Conservation (phyloP, 2,797 vertebrate genomes). For the Trematomus bernacchii region DNA sequence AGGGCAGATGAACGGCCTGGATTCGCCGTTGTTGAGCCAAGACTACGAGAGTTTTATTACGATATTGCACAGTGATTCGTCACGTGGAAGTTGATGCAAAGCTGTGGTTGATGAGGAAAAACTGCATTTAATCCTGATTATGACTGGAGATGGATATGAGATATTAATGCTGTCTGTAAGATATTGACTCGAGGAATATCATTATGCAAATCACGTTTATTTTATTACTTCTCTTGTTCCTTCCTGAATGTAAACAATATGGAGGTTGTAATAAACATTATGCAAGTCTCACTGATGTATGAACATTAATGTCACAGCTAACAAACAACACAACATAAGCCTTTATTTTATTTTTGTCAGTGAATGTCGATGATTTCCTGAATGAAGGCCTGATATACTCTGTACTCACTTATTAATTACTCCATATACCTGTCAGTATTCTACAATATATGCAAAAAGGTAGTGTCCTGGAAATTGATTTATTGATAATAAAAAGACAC, state of each 20-base stretch:
- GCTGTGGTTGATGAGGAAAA: background rate
- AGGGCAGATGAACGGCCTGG: conserved; percentile 90
- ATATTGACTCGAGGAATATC: conserved; percentile 10
- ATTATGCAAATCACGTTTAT: conserved; percentile 43
- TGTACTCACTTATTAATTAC: conserved; percentile 3
- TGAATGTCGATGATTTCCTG: background rate
- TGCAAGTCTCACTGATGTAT: conserved; percentile 3
- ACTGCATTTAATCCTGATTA: background rate
- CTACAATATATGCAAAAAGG: background rate
- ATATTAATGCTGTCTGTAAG: conserved; percentile 29
- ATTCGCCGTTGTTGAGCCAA: conserved; percentile 89
- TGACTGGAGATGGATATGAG: conserved; percentile 7
- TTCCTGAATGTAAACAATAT: conserved; percentile 34
- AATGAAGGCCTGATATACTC: background rate
- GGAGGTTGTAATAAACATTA: conserved; percentile 26
- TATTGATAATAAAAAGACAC: background rate
- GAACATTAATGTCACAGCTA: background rate
- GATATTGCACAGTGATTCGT: conserved; percentile 83
- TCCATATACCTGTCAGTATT: background rate
- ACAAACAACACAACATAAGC: background rate
- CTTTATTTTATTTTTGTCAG: conserved; percentile 2
- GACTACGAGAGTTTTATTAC: conserved; percentile 94
- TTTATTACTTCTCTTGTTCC: conserved; percentile 36
- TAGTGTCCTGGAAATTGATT: background rate
- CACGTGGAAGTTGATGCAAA: conserved; percentile 40